Base-by-base conservation (phyloP, 2,888 invertebrate species). In the Eupithecia centaureata region DNA sequence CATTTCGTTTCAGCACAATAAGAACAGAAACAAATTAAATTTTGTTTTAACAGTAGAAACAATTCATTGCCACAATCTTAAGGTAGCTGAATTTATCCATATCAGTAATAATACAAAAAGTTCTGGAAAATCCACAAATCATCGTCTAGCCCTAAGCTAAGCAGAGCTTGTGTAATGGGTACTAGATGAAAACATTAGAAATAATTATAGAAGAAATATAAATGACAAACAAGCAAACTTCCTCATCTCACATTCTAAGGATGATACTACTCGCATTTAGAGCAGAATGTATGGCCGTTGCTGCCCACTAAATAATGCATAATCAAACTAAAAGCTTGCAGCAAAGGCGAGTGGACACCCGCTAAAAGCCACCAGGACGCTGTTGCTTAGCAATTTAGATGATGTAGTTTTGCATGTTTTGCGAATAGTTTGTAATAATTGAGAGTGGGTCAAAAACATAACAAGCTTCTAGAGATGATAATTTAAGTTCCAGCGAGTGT, bases 321-420 rank as follows among this genome's bases (percentile, higher is more conserved):
- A 79, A 83, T 82, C 79, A 81, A 80, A 79, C 82, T 84, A 82
- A 84, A 82, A 85, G 84, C 85, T 70, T 77, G 77, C 80, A 79
- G 79, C 82, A 78, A 79, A 57, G 68, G 61, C 68, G 27, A 79
- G 77, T 81, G 81, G 82, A 78, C 79, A 73, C 74, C 2, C 52
- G 75, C 76, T 77, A 78, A 78, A 73, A 78, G 78, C 78, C 51
- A 71, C 66, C 61, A 71, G 67, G 32, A 32, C 30, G 5, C 10
- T 35, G 51, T 61, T 61, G 61, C 67, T 63, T 47, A 68, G 64
- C 61, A 64, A 64, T 80, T 81, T 77, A 71, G 73, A 78, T 71
- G 70, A 70, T 64, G 68, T 68, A 62, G 62, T 73, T 30, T 60
- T 63, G 63, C 60, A 76, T 72, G 68, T 68, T 65, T 60, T 57